Conservation (phyloP, 2,113 vertebrate species). For the Ovis aries region DNA sequence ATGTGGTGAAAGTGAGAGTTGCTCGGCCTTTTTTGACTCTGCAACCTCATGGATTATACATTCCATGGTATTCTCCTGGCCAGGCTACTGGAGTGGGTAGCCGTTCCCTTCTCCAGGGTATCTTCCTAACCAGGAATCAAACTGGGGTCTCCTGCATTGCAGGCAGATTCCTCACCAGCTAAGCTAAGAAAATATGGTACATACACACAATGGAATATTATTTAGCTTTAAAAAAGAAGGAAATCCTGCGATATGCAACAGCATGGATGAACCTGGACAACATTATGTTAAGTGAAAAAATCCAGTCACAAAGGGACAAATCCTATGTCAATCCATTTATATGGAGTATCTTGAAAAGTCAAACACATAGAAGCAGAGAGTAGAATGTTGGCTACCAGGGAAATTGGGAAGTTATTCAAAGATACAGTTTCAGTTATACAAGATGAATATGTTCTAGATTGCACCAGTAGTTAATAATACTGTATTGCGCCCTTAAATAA, state of each 20-base stretch:
- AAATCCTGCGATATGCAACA: background rate
- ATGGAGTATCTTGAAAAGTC: background rate
- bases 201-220: background rate
- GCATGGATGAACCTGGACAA: background rate
- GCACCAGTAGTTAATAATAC: background rate
- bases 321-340: background rate
- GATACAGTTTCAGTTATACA: background rate
- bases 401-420: background rate
- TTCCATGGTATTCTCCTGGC: background rate
- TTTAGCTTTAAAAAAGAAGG: background rate
- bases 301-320: background rate
- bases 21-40: background rate
- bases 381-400: background rate
- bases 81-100: background rate
- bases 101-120: fast-evolving
- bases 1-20: background rate
- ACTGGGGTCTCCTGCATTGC: background rate
- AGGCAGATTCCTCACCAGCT: background rate
- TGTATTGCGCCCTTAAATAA: background rate
- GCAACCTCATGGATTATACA: background rate
- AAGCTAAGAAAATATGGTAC: background rate
- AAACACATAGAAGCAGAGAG: background rate
- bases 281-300: background rate
- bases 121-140: background rate
- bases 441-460: background rate